Conservation (phyloP, 2,113 vertebrate genomes). For the Tinamus guttatus region DNA sequence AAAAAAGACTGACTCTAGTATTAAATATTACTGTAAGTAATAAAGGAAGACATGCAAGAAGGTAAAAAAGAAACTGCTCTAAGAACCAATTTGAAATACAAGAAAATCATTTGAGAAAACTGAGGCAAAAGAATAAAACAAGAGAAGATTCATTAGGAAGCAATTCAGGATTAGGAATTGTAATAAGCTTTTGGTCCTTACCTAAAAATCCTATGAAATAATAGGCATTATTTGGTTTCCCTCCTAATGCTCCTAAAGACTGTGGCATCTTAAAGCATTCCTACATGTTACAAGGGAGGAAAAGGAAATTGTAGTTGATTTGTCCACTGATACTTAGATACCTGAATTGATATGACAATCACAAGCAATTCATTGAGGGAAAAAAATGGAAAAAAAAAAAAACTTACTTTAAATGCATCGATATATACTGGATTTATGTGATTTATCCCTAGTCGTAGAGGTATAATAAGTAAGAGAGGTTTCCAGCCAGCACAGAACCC, state of each 20-base stretch:
- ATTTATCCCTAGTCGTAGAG: constrained; percentile 89
- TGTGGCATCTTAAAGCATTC: constrained; percentile 94
- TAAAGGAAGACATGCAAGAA: background rate
- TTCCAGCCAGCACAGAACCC: constrained; percentile 78
- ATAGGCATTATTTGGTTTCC: constrained; percentile 92
- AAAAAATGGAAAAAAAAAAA: background rate
- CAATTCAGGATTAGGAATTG: background rate
- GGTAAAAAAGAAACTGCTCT: background rate
- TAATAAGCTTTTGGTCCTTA: constrained; percentile 76
- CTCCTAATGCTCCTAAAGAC: constrained; percentile 90
- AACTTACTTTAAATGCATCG: constrained; percentile 85
- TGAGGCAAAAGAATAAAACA: background rate
- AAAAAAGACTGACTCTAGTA: background rate
- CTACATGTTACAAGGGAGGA: constrained; percentile 76
- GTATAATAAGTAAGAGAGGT: constrained; percentile 88
- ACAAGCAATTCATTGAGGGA: background rate
- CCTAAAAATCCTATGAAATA: constrained; percentile 93
- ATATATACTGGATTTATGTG: constrained; percentile 90
- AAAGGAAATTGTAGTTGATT: constrained; percentile 39
- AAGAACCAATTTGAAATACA: background rate
- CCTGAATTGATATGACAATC: constrained; percentile 17
- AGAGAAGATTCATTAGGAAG: background rate
- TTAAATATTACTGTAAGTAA: background rate
- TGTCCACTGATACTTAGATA: constrained; percentile 31
- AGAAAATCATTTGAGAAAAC: background rate